phyloP scores from a whole-genome alignment of 2,797 vertebrate species.

The Vespertilio murinus region DNA sequence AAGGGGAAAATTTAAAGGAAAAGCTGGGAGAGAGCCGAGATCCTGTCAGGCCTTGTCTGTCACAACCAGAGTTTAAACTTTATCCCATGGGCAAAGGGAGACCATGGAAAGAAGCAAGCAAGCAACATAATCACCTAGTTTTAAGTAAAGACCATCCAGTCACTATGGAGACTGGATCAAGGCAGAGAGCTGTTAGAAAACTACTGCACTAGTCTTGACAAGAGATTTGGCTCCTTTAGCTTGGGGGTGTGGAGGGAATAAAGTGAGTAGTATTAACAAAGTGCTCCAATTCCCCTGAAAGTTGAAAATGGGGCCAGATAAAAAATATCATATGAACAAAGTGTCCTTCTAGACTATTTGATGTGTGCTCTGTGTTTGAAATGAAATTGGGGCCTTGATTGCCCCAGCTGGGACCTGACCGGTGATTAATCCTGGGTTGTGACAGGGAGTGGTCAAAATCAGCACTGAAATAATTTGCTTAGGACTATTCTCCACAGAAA shows the following conservation, averaged over 20 bases:
- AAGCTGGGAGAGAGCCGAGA: background rate
- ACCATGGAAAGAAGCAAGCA: background rate
- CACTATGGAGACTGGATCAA: background rate
- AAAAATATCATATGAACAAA: background rate
- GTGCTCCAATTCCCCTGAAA: background rate
- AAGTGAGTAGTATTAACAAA: background rate
- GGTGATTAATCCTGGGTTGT: background rate
- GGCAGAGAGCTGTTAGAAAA: slow-evolving; percentile 13
- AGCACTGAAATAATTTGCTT: slow-evolving; percentile 20
- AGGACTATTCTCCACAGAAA: background rate
- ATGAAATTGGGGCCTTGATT: background rate
- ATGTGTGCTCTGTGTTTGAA: background rate
- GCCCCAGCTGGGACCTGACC: background rate
- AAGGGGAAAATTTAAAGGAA: background rate
- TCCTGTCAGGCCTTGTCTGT: background rate
- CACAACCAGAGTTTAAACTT: background rate
- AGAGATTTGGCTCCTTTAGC: background rate
- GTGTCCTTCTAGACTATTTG: background rate
- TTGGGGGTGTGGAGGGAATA: background rate
- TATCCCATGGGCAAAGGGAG: background rate
- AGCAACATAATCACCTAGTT: background rate
- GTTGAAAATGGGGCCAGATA: background rate
- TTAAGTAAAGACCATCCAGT: background rate
- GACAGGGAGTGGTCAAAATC: background rate
- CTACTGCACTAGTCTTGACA: background rate